These are phyloP conservation scores for Cyphomyrmex costatus DNA, from an alignment of 1,140 invertebrate species.

Conservation along the genomic window DNA sequence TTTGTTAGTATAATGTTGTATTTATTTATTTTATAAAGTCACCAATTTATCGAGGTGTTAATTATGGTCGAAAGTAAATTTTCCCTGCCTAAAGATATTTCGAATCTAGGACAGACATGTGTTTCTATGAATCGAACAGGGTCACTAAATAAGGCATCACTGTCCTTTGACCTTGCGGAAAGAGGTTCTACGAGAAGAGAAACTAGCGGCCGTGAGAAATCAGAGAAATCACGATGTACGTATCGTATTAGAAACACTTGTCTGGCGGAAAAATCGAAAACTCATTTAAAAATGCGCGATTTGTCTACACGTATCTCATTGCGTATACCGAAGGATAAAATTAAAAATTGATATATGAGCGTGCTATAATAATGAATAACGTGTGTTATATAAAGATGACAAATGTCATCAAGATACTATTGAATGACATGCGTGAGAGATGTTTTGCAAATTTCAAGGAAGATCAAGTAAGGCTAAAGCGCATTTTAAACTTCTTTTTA, in stretches of 20 bases:
- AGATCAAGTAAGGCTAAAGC: neutral
- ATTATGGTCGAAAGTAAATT: neutral
- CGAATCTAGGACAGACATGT: constrained; percentile 36
- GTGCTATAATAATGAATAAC: neutral
- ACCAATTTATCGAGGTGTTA: neutral
- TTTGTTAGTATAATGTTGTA: neutral
- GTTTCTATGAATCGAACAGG: constrained; percentile 43
- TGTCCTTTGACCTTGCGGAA: constrained; percentile 68
- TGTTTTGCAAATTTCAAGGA: neutral
- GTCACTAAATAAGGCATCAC: constrained; percentile 7
- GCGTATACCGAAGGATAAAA: constrained; percentile 5
- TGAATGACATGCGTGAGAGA: constrained; percentile 11
- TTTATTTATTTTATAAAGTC: neutral
- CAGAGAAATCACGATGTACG: constrained; percentile 69
- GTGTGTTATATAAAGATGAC: constrained; percentile 28
- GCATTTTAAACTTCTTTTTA: neutral
- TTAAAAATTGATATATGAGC: constrained; percentile 7
- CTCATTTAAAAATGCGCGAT: neutral
- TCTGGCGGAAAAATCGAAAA: constrained; percentile 17
- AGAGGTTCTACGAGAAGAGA: constrained; percentile 64
- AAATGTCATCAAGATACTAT: neutral
- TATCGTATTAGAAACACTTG: constrained; percentile 34
- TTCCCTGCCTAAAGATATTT: constrained; percentile 28
- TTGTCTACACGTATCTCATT: neutral
- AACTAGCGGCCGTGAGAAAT: constrained; percentile 74